These are phyloP conservation scores for Heliornis fulica DNA, from an alignment of 2,113 vertebrate species.

Conservation along the genomic window DNA sequence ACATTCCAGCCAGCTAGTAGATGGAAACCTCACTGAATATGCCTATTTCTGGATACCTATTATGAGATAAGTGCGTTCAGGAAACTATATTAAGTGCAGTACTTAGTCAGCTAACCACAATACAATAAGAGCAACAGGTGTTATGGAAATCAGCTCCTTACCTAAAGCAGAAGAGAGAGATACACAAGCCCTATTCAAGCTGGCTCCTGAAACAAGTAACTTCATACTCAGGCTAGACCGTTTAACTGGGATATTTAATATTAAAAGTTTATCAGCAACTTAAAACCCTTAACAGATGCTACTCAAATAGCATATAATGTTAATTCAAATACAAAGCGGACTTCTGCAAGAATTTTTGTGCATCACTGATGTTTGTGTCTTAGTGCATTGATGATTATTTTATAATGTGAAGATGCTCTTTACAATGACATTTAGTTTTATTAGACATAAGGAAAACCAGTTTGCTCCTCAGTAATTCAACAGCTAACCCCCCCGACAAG, in stretches of 20 bases:
- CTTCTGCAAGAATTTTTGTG: neutral
- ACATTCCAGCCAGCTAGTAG: neutral
- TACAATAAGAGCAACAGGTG: slow-evolving; percentile 14
- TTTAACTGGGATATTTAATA: neutral
- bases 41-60: neutral
- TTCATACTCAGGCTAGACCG: neutral
- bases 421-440: neutral
- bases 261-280: slow-evolving; percentile 13
- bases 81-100: neutral
- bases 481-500: neutral
- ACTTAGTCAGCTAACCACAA: neutral
- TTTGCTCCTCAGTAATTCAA: neutral
- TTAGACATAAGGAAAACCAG: neutral
- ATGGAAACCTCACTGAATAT: neutral
- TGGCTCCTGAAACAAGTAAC: neutral
- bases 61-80: neutral
- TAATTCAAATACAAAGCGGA: neutral
- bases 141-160: slow-evolving; percentile 15
- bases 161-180: neutral
- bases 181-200: neutral
- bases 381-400: neutral
- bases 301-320: neutral
- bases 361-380: neutral
- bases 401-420: neutral
- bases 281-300: slow-evolving; percentile 20